Evolutionary conservation across 2,113 vertebrate species (phyloP).

Genomic region (Sterrhoptilus dennistouni): DNA sequence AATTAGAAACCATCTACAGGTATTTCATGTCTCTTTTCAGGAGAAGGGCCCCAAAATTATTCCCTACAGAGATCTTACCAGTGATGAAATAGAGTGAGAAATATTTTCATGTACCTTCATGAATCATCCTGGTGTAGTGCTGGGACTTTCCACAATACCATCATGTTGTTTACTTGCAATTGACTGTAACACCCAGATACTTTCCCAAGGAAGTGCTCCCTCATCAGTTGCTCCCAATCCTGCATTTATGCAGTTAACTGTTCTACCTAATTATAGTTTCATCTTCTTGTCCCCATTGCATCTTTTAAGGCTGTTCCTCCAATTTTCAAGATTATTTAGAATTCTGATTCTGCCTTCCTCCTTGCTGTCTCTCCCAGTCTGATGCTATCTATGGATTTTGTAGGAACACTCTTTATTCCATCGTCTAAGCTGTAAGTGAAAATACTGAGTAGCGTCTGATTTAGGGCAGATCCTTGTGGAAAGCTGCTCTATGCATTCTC

Average conservation of each 20-base stretch:
- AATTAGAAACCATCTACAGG: background rate
- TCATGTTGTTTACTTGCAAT: background rate
- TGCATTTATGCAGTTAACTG: background rate
- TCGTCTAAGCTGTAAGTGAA: background rate
- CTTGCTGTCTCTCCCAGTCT: background rate
- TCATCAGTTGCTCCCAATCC: background rate
- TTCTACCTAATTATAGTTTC: background rate
- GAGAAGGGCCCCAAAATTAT: background rate
- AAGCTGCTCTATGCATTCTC: rapidly evolving
- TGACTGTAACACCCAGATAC: background rate
- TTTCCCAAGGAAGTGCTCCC: background rate
- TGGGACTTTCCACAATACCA: background rate
- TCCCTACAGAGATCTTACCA: background rate
- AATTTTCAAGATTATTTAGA: background rate
- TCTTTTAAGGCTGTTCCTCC: background rate
- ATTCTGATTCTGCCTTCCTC: background rate
- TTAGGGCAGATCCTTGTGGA: background rate
- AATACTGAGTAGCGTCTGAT: background rate
- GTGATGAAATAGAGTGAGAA: background rate
- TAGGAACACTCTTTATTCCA: background rate
- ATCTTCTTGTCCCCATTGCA: background rate
- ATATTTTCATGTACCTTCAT: background rate
- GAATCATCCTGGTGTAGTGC: background rate
- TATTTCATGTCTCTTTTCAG: background rate
- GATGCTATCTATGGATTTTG: background rate